Conservation (phyloP, 2,113 vertebrate species). For the Menura novaehollandiae region DNA sequence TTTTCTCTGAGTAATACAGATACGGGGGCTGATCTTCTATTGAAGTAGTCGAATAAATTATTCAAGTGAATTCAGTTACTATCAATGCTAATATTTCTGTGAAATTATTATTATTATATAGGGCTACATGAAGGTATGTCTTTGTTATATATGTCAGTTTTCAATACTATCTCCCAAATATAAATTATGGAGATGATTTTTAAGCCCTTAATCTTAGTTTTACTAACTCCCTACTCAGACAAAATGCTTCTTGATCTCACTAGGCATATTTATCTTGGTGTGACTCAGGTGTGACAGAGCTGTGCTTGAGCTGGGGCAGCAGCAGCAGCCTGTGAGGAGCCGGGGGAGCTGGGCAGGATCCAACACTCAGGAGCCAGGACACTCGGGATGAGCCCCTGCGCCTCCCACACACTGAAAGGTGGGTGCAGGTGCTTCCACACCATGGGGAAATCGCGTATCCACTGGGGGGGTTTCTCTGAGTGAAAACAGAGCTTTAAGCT, state of each 20-base stretch:
- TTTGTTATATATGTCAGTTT: background rate
- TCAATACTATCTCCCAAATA: background rate
- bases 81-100: background rate
- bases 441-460: rapidly evolving
- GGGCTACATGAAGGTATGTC: background rate
- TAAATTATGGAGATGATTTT: background rate
- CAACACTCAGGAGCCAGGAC: background rate
- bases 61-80: background rate
- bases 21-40: background rate
- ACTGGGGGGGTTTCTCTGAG: background rate
- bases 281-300: background rate
- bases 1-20: background rate
- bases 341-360: background rate
- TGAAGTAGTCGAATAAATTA: background rate
- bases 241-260: background rate
- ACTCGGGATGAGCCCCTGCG: rapidly evolving
- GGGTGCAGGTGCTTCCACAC: rapidly evolving
- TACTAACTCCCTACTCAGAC: background rate
- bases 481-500: background rate
- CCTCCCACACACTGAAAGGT: rapidly evolving
- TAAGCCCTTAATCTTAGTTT: background rate
- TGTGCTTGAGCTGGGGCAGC: background rate
- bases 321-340: background rate
- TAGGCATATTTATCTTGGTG: rapidly evolving
- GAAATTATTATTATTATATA: constrained; percentile 9